These are phyloP conservation scores for Oncorhynchus kisutch DNA, from an alignment of 2,113 vertebrate species.

Conservation along the genomic window DNA sequence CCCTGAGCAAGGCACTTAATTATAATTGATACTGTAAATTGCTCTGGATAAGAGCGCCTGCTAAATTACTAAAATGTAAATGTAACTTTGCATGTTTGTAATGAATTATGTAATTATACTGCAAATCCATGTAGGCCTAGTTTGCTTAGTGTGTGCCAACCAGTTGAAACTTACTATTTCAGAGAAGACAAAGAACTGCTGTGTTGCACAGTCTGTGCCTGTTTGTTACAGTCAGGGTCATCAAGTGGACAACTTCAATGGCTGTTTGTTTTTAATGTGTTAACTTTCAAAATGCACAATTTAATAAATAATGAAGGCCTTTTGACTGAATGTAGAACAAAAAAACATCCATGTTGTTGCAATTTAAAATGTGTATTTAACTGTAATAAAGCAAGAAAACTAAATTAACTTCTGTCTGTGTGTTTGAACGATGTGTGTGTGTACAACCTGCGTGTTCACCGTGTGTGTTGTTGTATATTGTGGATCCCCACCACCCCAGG, in stretches of 20 bases:
- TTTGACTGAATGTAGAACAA: not conserved
- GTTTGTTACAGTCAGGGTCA: not conserved
- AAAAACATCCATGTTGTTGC: not conserved
- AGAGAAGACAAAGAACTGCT: not conserved
- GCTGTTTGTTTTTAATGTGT: not conserved
- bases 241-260: not conserved
- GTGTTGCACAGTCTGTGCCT: not conserved
- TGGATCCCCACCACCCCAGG: conserved; percentile 52
- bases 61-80: too few species aligned
- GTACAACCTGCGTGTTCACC: too few species aligned
- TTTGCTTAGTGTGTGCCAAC: not conserved
- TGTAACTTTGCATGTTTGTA: not conserved
- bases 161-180: not conserved
- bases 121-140: conserved; percentile 8
- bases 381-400: not conserved
- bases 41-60: too few species aligned
- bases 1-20: too few species aligned
- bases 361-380: not conserved
- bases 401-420: not conserved
- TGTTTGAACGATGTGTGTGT: not conserved
- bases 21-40: too few species aligned
- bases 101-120: not conserved
- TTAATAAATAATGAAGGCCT: not conserved
- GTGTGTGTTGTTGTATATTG: not conserved
- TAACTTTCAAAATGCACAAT: not conserved